phyloP scores from a whole-genome alignment of 30 jellyfish, hydroid and myxozoan genomes.

The Turritopsis dohrnii region DNA sequence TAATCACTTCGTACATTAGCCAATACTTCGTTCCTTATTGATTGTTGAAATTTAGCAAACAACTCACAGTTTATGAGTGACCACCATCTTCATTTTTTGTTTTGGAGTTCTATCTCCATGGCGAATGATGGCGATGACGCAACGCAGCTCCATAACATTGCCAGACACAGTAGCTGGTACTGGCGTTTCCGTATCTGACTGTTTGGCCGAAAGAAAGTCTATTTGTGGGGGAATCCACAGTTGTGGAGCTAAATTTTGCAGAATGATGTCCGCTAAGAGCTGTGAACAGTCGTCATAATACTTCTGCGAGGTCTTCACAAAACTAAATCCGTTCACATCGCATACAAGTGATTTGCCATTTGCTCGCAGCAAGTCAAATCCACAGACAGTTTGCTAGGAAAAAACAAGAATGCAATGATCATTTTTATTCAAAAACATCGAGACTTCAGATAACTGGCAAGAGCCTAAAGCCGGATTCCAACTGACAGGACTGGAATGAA shows the following conservation, averaged over 20 bases:
- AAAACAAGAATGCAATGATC: not conserved
- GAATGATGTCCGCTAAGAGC: slow-evolving; percentile 73
- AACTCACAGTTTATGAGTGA: slow-evolving; percentile 77
- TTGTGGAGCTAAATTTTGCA: slow-evolving; percentile 93
- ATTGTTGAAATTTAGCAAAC: not conserved
- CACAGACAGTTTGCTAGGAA: slow-evolving; percentile 98
- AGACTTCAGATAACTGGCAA: no score
- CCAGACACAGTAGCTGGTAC: slow-evolving; percentile 58
- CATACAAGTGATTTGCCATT: slow-evolving; percentile 88
- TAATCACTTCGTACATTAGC: no score
- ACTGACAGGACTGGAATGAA: no score
- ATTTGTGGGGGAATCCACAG: slow-evolving; percentile 91
- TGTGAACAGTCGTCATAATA: slow-evolving; percentile 98
- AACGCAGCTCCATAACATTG: slow-evolving; percentile 88
- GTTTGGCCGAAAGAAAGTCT: slow-evolving; percentile 40
- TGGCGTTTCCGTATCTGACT: slow-evolving; percentile 63
- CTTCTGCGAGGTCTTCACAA: slow-evolving; percentile 93
- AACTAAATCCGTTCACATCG: slow-evolving; percentile 98
- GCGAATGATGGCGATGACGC: slow-evolving; percentile 92
- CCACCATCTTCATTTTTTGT: slow-evolving; percentile 98
- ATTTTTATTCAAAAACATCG: no score
- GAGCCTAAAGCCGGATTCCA: no score
- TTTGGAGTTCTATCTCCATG: slow-evolving; percentile 99
- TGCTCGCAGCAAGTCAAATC: slow-evolving; percentile 93
- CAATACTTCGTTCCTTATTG: no score